Evolutionary conservation across 1,140 invertebrate genomes (phyloP), one percentile per base, ranked within the genome.

Genomic region (Danaus melanippus): DNA sequence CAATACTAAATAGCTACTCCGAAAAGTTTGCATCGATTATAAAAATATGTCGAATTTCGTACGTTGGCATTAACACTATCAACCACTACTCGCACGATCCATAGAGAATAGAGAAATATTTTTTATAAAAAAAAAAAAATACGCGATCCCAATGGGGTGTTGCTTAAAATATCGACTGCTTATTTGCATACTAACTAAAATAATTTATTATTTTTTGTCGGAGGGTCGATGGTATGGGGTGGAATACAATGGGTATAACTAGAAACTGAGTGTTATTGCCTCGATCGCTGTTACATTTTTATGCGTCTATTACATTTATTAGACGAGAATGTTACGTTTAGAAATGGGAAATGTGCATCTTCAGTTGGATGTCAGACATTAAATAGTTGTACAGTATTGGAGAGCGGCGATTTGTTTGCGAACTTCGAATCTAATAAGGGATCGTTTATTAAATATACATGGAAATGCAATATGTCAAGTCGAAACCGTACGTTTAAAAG

Each of bases 111-210:
- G 74, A 76, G 71, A 69, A 15, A 3, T 15, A 15, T 15, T 15
- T 15, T 15, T 15, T 15, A 15, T 15, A 15, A 15, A 15, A 15
- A 15, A 15, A 72, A 70, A 80, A 79, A 76, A 73, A 62, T 59
- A 64, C 70, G 60, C 47, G 67, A 67, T 69, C 60, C 70, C 73
- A 66, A 76, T 84, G 77, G 82, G 82, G 82, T 84, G 81, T 82
- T 67, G 71, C 73, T 78, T 81, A 82, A 84, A 84, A 85, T 83
- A 83, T 85, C 79, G 76, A 76, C 62, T 64, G 67, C 78, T 81
- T 81, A 86, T 86, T 86, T 86, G 82, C 82, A 86, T 86, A 86
- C 80, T 86, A 84, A 86, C 82, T 86, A 86, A 86, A 86, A 86
- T 86, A 86, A 86, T 84, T 84, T 86, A 86, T 86, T 86, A 86